Evolutionary conservation across 2,797 vertebrate genomes (phyloP).

Genomic region (Sebastes vulpes): DNA sequence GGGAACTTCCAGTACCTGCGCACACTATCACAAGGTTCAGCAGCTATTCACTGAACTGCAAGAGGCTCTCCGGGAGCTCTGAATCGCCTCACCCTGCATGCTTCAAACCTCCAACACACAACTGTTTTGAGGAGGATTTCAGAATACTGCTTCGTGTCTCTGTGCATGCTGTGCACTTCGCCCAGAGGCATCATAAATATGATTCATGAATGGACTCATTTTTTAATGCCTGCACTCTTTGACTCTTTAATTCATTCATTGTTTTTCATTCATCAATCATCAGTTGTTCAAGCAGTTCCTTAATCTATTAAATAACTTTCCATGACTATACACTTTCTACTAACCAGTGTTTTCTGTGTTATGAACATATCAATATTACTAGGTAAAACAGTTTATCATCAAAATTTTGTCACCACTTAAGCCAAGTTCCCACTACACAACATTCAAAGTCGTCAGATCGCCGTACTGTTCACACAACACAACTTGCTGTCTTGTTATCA

Average conservation of each 20-base stretch:
- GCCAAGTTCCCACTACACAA: too few relatives aligned
- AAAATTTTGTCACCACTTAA: too few relatives aligned
- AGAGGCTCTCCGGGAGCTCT: conserved; percentile 7
- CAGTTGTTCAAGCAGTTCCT: not conserved
- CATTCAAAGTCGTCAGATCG: too few relatives aligned
- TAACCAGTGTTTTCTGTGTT: not conserved
- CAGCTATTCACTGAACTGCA: conserved; percentile 10
- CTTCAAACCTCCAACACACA: not conserved
- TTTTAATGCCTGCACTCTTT: not conserved
- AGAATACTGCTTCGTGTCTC: conserved; percentile 2
- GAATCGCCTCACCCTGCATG: not conserved
- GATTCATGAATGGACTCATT: conserved; percentile 14
- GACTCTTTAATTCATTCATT: not conserved
- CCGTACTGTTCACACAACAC: too few relatives aligned
- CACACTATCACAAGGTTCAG: conserved; percentile 46
- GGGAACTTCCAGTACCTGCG: conserved; percentile 71
- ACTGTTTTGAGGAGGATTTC: conserved; percentile 7
- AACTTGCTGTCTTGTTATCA: too few relatives aligned
- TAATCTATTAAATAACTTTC: not conserved
- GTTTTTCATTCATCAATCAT: not conserved
- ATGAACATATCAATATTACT: not conserved
- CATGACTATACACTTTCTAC: not conserved
- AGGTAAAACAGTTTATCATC: not conserved
- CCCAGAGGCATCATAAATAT: not conserved
- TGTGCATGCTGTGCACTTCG: conserved; percentile 1